Percentiles rank a stretch among this genome's conserved stretches.
phyloP scores from a whole-genome alignment of 2,797 vertebrate species.

The Tenualosa ilisha region DNA sequence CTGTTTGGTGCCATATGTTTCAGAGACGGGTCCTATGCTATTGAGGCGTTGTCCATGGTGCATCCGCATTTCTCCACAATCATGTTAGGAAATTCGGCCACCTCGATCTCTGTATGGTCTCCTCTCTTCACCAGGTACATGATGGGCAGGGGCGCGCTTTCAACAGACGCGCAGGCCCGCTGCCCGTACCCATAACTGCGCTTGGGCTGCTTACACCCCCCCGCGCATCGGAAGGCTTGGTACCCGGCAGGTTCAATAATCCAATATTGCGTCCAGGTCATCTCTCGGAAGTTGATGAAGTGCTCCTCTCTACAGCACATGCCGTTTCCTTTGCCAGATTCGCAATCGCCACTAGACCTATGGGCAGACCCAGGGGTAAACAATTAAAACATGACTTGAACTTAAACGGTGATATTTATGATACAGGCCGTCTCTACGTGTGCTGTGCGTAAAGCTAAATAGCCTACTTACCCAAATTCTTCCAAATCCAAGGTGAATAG shows the following conservation, averaged over 20 bases:
- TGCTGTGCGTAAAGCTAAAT: not conserved
- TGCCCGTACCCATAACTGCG: slow-evolving; percentile 58
- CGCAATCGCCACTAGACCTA: slow-evolving; percentile 74
- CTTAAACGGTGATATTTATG: not conserved
- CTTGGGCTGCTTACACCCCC: slow-evolving; percentile 58
- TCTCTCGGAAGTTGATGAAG: slow-evolving; percentile 72
- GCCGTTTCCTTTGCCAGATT: slow-evolving; percentile 45
- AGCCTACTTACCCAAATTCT: slow-evolving; percentile 73
- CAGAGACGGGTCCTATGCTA: not conserved
- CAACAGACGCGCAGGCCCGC: slow-evolving; percentile 63
- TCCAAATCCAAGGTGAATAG: slow-evolving; percentile 79
- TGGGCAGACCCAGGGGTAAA: not conserved
- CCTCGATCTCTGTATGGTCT: slow-evolving; percentile 76
- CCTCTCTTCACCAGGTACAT: slow-evolving; percentile 77
- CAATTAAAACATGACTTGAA: not conserved
- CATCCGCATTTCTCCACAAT: slow-evolving; percentile 77
- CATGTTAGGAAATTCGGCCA: slow-evolving; percentile 78
- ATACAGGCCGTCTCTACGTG: not conserved
- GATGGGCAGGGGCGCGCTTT: slow-evolving; percentile 72
- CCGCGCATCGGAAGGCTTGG: slow-evolving; percentile 66
- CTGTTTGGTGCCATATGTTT: not conserved
- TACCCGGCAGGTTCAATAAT: slow-evolving; percentile 72
- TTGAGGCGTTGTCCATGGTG: slow-evolving; percentile 57
- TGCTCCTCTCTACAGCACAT: slow-evolving; percentile 71
- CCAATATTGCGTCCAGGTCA: slow-evolving; percentile 73